phyloP scores from a whole-genome alignment of 1,140 invertebrate species.

The Penaeus japonicus region DNA sequence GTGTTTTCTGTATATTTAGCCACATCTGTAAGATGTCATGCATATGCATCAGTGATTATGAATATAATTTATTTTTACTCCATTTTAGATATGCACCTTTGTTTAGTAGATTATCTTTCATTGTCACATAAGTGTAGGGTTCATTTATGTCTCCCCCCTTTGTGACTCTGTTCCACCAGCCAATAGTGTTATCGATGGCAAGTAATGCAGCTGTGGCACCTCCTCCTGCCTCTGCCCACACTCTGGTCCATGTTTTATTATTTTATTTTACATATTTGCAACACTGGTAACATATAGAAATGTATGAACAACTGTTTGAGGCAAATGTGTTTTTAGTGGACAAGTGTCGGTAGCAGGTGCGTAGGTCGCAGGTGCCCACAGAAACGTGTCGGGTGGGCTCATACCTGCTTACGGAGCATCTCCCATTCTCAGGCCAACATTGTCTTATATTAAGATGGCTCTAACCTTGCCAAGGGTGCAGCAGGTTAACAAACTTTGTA shows the following conservation, averaged over 20 bases:
- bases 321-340: background rate
- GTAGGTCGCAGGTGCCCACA: slow-evolving; percentile 19
- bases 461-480: slow-evolving; percentile 54
- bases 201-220: slow-evolving; percentile 28
- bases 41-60: slow-evolving; percentile 51
- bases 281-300: too few relatives aligned
- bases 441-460: slow-evolving; percentile 57
- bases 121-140: slow-evolving; percentile 43
- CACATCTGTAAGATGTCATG: slow-evolving; percentile 54
- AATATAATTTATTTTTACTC: slow-evolving; percentile 56
- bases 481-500: slow-evolving; percentile 51
- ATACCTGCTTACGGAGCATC: slow-evolving; percentile 46
- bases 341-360: background rate
- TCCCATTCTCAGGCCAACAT: slow-evolving; percentile 47
- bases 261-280: background rate
- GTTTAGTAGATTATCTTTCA: slow-evolving; percentile 51
- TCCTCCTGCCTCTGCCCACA: background rate
- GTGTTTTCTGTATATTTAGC: slow-evolving; percentile 57
- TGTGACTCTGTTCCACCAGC: slow-evolving; percentile 53
- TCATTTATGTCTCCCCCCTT: slow-evolving; percentile 51
- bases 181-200: slow-evolving; percentile 45
- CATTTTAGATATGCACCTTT: slow-evolving; percentile 52
- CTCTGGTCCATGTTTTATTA: background rate
- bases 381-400: slow-evolving; percentile 43
- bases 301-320: too few relatives aligned